Percentiles rank a stretch among this genome's conserved stretches.
Evolutionary conservation across 2,888 invertebrate species (phyloP).

Genomic region (Brachyopa scutellaris): DNA sequence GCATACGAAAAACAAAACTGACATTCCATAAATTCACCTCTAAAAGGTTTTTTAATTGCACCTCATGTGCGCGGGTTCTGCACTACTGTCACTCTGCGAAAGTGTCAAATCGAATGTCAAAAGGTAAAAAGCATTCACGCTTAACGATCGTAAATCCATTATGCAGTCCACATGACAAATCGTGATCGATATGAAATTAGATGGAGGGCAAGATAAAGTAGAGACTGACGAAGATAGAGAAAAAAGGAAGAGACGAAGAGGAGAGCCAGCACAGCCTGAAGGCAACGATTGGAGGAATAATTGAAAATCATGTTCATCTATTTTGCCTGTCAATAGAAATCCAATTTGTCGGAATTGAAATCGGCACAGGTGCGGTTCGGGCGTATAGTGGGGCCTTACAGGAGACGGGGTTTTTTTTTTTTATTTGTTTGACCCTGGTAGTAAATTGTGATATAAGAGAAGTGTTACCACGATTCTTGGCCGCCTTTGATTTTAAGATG

Average conservation of each 20-base stretch:
- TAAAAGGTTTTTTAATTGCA: constrained; percentile 71
- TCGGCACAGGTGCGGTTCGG: constrained; percentile 11
- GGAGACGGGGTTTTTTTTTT: too few species aligned
- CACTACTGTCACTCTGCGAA: constrained; percentile 42
- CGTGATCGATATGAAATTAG: constrained; percentile 71
- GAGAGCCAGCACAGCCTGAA: constrained; percentile 46
- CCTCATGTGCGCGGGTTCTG: constrained; percentile 27
- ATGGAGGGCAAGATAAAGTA: constrained; percentile 35
- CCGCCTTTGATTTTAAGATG: too few species aligned
- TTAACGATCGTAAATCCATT: constrained; percentile 61
- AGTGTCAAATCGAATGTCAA: constrained; percentile 69
- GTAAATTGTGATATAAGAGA: too few species aligned
- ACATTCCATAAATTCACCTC: constrained; percentile 55
- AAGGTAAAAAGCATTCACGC: constrained; percentile 55
- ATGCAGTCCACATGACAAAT: constrained; percentile 64
- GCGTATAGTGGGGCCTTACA: neutral
- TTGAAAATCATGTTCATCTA: constrained; percentile 71
- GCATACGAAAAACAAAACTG: neutral
- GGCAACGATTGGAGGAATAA: constrained; percentile 60
- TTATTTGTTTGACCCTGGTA: too few species aligned
- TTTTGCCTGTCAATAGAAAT: constrained; percentile 66
- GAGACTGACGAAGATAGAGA: neutral
- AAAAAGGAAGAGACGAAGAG: constrained; percentile 8
- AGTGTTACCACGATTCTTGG: too few species aligned
- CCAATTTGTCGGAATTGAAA: constrained; percentile 63